Percentiles rank a stretch among this genome's conserved stretches.
phyloP scores from a whole-genome alignment of 1,140 invertebrate genomes.

The Latrodectus geometricus region DNA sequence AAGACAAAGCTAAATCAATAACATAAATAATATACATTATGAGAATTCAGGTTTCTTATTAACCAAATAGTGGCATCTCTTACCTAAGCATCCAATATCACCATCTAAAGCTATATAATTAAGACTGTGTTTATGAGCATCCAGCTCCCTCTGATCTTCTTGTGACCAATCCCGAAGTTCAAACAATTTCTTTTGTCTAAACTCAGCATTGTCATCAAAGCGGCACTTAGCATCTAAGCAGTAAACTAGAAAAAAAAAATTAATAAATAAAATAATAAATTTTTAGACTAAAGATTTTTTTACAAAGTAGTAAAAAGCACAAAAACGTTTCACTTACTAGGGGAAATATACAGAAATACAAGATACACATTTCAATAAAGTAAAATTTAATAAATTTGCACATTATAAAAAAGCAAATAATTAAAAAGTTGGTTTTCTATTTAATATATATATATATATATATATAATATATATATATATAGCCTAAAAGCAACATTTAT shows the following conservation, averaged over 20 bases:
- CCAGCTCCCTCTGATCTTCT: slow-evolving; percentile 93
- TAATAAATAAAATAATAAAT: not conserved
- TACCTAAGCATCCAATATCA: slow-evolving; percentile 73
- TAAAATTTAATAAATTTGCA: no score
- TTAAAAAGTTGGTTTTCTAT: no score
- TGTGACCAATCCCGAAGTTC: slow-evolving; percentile 87
- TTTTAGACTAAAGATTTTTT: not conserved
- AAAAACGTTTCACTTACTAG: not conserved
- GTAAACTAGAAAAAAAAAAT: slow-evolving; percentile 78
- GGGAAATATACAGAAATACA: no score
- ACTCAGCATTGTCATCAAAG: slow-evolving; percentile 97
- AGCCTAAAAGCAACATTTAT: no score
- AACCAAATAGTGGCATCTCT: no score
- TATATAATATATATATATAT: no score
- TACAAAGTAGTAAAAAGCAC: not conserved
- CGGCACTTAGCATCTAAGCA: slow-evolving; percentile 94
- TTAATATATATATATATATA: no score
- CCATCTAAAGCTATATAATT: slow-evolving; percentile 98
- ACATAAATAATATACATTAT: no score
- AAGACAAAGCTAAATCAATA: not conserved
- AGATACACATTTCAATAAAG: no score
- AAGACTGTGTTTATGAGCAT: slow-evolving; percentile 90
- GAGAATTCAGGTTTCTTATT: no score
- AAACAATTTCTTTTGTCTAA: slow-evolving; percentile 93
- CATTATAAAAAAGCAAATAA: no score